These are phyloP conservation scores for Podarcis siculus DNA, from an alignment of 2,797 vertebrate genomes.

Conservation along the genomic window DNA sequence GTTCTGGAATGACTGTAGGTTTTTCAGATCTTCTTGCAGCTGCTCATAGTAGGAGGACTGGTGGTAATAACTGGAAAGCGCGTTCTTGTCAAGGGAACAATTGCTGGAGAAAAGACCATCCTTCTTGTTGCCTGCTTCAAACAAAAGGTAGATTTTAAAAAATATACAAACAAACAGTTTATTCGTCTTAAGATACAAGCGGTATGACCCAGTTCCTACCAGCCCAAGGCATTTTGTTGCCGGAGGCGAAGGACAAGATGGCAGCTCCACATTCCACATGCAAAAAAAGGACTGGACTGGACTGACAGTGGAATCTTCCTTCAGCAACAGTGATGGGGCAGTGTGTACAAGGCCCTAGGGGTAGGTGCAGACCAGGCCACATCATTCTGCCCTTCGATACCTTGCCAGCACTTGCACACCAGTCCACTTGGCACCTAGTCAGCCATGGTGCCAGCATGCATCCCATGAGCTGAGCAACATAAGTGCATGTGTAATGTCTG, in stretches of 20 bases:
- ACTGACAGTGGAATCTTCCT: too few species aligned
- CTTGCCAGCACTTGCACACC: neutral
- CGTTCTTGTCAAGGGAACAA: slow-evolving; percentile 53
- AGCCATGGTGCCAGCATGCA: neutral
- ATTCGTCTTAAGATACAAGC: neutral
- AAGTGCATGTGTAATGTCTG: too few species aligned
- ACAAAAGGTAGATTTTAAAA: neutral
- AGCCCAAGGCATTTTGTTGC: too few species aligned
- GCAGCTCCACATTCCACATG: neutral
- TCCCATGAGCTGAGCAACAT: too few species aligned
- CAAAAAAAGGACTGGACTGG: neutral
- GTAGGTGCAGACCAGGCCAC: neutral
- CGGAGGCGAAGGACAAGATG: neutral
- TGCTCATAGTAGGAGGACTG: slow-evolving; percentile 69
- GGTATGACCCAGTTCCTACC: neutral
- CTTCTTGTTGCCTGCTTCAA: neutral
- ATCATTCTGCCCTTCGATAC: neutral
- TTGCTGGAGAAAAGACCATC: neutral
- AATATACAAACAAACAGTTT: neutral
- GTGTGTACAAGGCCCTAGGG: neutral
- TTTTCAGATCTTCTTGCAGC: slow-evolving; percentile 71
- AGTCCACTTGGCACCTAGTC: too few species aligned
- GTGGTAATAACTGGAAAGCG: slow-evolving; percentile 65
- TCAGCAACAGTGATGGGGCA: too few species aligned
- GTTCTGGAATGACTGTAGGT: slow-evolving; percentile 25